Percentiles rank a stretch among this genome's conserved stretches.
phyloP scores from a whole-genome alignment of 2,797 vertebrate genomes.

The Megalops cyprinoides region DNA sequence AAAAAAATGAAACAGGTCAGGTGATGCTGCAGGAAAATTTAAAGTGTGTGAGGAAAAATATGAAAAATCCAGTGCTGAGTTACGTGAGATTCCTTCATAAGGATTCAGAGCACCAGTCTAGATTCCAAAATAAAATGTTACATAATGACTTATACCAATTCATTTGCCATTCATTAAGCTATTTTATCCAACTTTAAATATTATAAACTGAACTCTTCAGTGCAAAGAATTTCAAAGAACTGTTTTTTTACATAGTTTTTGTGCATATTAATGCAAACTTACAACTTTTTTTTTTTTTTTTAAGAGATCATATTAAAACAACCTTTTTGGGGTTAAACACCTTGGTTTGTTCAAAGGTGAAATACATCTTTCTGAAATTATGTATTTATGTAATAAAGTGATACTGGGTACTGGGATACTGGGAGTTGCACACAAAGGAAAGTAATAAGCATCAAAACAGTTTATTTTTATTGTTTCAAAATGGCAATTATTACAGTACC shows the following conservation, averaged over 20 bases:
- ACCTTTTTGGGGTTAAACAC: too few species aligned
- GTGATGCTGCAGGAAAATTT: background rate
- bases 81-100: background rate
- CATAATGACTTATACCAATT: too few species aligned
- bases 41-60: background rate
- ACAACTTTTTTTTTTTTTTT: too few species aligned
- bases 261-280: conserved; percentile 3
- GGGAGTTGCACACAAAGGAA: background rate
- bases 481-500: background rate
- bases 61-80: background rate
- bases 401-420: background rate
- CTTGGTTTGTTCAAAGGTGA: too few species aligned
- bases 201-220: conserved; percentile 10
- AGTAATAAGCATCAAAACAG: background rate
- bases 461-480: background rate
- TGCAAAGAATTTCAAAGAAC: background rate
- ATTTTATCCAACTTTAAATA: background rate
- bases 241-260: background rate
- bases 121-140: too few species aligned
- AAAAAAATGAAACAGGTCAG: background rate
- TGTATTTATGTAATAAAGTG: too few species aligned
- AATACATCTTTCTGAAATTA: too few species aligned
- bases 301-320: too few species aligned
- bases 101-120: too few species aligned
- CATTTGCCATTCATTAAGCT: background rate